Evolutionary conservation across 1,140 invertebrate species (phyloP).

Genomic region (Dendroctonus valens): DNA sequence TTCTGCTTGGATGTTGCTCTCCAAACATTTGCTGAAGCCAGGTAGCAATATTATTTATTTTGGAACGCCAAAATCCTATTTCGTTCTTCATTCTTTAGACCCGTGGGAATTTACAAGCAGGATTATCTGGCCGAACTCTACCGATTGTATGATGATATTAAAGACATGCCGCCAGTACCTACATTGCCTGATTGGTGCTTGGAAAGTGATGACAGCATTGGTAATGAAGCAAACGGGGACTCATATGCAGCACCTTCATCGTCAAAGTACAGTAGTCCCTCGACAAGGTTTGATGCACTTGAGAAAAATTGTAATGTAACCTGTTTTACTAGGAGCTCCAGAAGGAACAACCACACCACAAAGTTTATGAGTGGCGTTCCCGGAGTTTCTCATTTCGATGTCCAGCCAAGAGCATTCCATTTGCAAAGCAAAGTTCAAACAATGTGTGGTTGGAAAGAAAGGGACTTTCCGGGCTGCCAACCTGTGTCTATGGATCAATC

Average conservation of each 20-base stretch:
- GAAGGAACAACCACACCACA: slow-evolving; percentile 57
- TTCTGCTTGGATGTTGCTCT: slow-evolving; percentile 38
- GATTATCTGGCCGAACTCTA: slow-evolving; percentile 75
- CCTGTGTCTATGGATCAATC: slow-evolving; percentile 92
- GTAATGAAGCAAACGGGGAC: background rate
- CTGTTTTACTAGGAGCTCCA: slow-evolving; percentile 17
- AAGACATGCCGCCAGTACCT: slow-evolving; percentile 71
- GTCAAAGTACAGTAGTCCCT: background rate
- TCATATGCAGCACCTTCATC: background rate
- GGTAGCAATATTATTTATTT: slow-evolving; percentile 20
- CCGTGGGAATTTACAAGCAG: slow-evolving; percentile 77
- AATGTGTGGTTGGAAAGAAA: slow-evolving; percentile 77
- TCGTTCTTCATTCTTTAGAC: slow-evolving; percentile 49
- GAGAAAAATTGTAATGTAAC: background rate
- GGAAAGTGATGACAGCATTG: slow-evolving; percentile 50
- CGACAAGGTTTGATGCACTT: background rate
- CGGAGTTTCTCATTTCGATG: slow-evolving; percentile 65
- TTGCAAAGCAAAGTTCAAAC: slow-evolving; percentile 76
- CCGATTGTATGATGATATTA: slow-evolving; percentile 73
- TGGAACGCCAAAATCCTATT: background rate
- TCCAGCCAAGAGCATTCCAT: slow-evolving; percentile 61
- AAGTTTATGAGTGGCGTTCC: slow-evolving; percentile 81
- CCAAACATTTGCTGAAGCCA: slow-evolving; percentile 39
- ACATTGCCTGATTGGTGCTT: slow-evolving; percentile 80
- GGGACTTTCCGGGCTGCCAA: slow-evolving; percentile 93